Evolutionary conservation across 2,888 invertebrate genomes (phyloP).

Genomic region (Schrankia costaestrigalis): DNA sequence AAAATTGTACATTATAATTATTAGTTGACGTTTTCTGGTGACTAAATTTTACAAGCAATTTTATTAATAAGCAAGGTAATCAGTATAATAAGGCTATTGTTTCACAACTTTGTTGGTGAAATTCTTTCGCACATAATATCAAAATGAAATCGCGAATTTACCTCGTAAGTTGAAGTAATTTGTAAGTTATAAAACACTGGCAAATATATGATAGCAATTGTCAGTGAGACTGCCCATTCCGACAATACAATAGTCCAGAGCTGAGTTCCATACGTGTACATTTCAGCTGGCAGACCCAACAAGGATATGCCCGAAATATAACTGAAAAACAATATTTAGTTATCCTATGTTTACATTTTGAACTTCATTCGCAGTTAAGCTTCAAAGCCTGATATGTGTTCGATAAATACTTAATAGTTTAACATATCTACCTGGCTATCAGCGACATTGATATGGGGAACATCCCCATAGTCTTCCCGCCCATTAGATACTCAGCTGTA

Average conservation of each 20-base stretch:
- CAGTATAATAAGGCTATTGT: too few relatives aligned
- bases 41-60: too few relatives aligned
- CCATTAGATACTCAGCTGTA: constrained; percentile 86
- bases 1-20: constrained; percentile 17
- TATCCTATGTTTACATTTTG: too few relatives aligned
- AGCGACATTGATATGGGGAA: constrained; percentile 89
- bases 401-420: too few relatives aligned
- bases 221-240: constrained; percentile 83
- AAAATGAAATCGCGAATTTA: constrained; percentile 43
- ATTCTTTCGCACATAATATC: too few relatives aligned
- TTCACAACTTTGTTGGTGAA: too few relatives aligned
- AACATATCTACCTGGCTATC: constrained; percentile 83
- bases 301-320: constrained; percentile 88
- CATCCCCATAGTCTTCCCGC: constrained; percentile 88
- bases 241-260: constrained; percentile 84
- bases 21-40: too few relatives aligned
- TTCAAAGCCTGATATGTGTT: too few relatives aligned
- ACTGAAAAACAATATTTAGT: too few relatives aligned
- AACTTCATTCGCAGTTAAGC: too few relatives aligned
- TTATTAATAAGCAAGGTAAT: too few relatives aligned
- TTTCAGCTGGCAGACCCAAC: constrained; percentile 87
- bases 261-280: constrained; percentile 88
- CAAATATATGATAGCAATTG: constrained; percentile 84
- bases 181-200: constrained; percentile 88
- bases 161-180: constrained; percentile 88